Base-by-base conservation (phyloP, 2,888 invertebrate species). In the Lumbricus terrestris region DNA sequence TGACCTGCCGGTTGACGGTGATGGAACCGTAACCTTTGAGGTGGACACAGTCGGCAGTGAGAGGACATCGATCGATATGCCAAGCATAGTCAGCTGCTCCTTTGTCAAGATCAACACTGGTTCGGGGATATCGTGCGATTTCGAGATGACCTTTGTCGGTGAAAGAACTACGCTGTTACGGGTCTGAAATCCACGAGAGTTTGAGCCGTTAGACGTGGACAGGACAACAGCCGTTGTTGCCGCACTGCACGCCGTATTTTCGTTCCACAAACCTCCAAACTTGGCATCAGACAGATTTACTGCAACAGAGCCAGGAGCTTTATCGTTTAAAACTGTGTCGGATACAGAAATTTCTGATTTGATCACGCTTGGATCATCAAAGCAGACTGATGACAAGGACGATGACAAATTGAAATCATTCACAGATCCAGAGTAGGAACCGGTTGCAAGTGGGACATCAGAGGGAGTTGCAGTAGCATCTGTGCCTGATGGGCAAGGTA, bases 51-150 rank as follows among this genome's bases (percentile, higher is more conserved):
- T n/a, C 34, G 82, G 82, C 88, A 88, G 11, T 38, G 88, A 35
- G 16, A 90, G 40, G 16, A 90, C 37, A 33, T 90, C 23, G 6
- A 91, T 69, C n/a, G 90, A 82, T 20, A 91, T 89, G 18, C 91
- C 91, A 4, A 91, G 90, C 85, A 88, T 82, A 88, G 89, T 88
- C 23, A 92, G 90, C 89, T 92, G 91, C 3, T 40, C 85, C 13
- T 90, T 35, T 15, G 91, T 91, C 33, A 92, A 89, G 82, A 92
- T 90, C 85, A 92, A 83, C 15, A 90, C 90, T 29, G 91, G 89
- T 82, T 89, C 89, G 18, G 35, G 40, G 15, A 83, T 20, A 82
- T 89, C 83, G 0, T 29, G 29, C 23, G 83, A 82, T 38, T 35
- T 37, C 40, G 83, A 82, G 18, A 83, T 89, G 35, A 82, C 40